Evolutionary conservation across 2,888 invertebrate species (phyloP).

Genomic region (Ethmia dodecea): DNA sequence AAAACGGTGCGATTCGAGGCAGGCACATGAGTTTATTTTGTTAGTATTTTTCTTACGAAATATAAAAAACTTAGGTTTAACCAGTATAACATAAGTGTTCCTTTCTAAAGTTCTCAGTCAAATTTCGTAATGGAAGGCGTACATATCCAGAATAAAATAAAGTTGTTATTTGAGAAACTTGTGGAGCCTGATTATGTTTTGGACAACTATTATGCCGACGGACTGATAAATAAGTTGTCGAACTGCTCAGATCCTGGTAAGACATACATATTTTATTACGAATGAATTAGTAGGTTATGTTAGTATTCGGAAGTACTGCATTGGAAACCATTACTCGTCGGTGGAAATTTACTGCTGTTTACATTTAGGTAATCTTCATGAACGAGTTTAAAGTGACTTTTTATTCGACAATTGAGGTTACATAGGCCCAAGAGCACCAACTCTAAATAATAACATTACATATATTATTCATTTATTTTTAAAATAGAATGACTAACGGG

Average conservation of each 20-base stretch:
- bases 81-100: no score
- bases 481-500: no score
- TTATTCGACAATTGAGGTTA: no score
- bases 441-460: neutral
- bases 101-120: no score
- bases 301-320: neutral
- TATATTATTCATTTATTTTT: no score
- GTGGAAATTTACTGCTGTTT: neutral
- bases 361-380: neutral
- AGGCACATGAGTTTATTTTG: no score
- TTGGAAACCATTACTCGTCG: neutral
- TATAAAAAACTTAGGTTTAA: no score
- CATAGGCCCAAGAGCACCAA: neutral
- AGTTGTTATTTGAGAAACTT: slow-evolving; percentile 76
- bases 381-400: no score
- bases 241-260: slow-evolving; percentile 70
- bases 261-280: slow-evolving; percentile 14
- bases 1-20: no score
- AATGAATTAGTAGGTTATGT: neutral
- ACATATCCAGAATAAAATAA: slow-evolving; percentile 67
- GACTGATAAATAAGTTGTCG: slow-evolving; percentile 77
- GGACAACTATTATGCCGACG: slow-evolving; percentile 81
- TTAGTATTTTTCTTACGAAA: no score
- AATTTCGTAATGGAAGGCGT: slow-evolving; percentile 36
- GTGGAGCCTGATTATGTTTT: slow-evolving; percentile 76